Evolutionary conservation across 2,888 invertebrate genomes (phyloP).

Genomic region (Craniophora ligustri): DNA sequence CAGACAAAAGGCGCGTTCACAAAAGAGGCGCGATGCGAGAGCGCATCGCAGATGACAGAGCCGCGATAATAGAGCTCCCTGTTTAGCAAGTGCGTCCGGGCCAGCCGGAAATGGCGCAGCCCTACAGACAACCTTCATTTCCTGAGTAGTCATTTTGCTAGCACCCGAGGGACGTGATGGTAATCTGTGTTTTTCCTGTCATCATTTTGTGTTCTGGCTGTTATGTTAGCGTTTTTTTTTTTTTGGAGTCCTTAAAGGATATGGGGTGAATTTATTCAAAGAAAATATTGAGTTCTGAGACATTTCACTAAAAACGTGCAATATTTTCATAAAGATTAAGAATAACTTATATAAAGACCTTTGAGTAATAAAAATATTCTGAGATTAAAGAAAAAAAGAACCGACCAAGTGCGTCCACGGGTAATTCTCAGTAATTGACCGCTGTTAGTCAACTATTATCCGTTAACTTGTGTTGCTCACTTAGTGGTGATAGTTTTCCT

Average conservation of each 20-base stretch:
- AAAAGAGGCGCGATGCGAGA: conserved; percentile 67
- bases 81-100: conserved; percentile 74
- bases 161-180: conserved; percentile 53
- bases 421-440: too few species aligned
- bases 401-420: too few species aligned
- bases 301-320: too few species aligned
- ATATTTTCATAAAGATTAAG: too few species aligned
- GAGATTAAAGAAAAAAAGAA: too few species aligned
- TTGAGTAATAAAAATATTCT: too few species aligned
- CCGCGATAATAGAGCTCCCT: conserved; percentile 70
- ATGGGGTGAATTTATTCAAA: background rate
- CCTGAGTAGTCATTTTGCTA: conserved; percentile 74
- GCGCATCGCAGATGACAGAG: conserved; percentile 71
- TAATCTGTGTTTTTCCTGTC: conserved; percentile 54
- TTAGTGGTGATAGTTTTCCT: too few species aligned
- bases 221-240: conserved; percentile 42
- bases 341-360: too few species aligned
- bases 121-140: conserved; percentile 84
- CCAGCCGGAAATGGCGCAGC: conserved; percentile 78
- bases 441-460: too few species aligned
- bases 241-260: conserved; percentile 24
- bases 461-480: too few species aligned
- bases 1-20: conserved; percentile 62
- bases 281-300: too few species aligned
- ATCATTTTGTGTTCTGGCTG: conserved; percentile 46